Base-by-base conservation (phyloP, 1,140 invertebrate genomes). In the Adelges cooleyi region DNA sequence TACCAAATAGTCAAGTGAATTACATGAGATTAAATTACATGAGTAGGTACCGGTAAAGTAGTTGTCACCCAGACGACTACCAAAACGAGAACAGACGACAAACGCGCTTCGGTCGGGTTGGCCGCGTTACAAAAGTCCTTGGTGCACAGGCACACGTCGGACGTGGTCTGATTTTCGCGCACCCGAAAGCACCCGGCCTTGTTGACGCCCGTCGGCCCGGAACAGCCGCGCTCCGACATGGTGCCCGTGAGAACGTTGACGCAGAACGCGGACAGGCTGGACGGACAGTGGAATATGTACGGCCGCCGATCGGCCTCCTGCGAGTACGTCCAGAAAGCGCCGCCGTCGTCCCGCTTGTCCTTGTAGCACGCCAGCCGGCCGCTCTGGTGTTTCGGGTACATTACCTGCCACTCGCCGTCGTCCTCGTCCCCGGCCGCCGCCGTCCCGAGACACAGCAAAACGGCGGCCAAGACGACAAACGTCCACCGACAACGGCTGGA, bases 281-380 rank as follows among this genome's bases (percentile, higher is more conserved):
- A 62, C 56, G 56, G 56, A 29, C 56, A 62, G 56, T 62, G 56
- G 56, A 33, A 62, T 8, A 46, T 11, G 56, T 62, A 22, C 25
- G 27, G 3, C 25, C 56, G 25, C 17, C 56, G 56, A 5, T 62
- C 40, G 11, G 8, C n/a, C n/a, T 27, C 42, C 25, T 29, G 13
- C n/a, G 56, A 40, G 25, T 62, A 62, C 40, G 56, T 22, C 56
- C 56, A 62, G 40, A 62, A 62, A 22, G 56, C 56, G 17, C 56
- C 56, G 42, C 42, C 56, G 56, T 62, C 56, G 6, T 1, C 6
- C 11, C 56, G 38, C 17, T 13, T 9, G 56, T 62, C 42, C 18
- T n/a, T 13, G 42, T 62, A 62, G 25, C 56, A 62, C 56, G 13
- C 42, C 40, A 62, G 25, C 4, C 25, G 25, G 25, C 56, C 56